Conservation (phyloP, 2,888 invertebrate species). For the Ramazzottius varieornatus region DNA sequence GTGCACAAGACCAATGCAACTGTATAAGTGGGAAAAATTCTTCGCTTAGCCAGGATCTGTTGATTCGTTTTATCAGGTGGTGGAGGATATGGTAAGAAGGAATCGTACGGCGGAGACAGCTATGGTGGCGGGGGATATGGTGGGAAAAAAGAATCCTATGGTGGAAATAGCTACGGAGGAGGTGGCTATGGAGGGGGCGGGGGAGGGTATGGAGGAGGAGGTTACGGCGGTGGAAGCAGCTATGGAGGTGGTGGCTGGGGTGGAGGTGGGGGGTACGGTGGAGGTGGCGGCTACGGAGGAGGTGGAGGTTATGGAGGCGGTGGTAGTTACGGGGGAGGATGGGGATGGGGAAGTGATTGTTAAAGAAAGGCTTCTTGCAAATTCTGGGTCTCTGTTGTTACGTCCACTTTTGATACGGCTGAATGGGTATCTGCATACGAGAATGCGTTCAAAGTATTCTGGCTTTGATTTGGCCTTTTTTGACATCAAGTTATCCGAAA, state of each 20-base stretch:
- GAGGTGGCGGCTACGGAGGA: background rate
- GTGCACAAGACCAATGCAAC: too few species aligned
- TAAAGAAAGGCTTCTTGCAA: too few species aligned
- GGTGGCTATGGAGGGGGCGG: background rate
- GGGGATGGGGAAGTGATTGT: background rate
- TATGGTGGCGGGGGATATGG: background rate
- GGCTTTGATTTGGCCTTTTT: too few species aligned
- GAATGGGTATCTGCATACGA: too few species aligned
- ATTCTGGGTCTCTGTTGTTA: too few species aligned
- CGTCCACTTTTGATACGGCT: too few species aligned
- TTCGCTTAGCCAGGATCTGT: too few species aligned
- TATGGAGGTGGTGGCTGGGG: background rate
- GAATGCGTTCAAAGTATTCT: too few species aligned
- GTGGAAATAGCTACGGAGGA: background rate
- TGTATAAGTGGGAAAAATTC: too few species aligned
- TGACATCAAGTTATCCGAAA: too few species aligned
- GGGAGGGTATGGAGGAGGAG: background rate
- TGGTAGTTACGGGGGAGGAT: background rate
- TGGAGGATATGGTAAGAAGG: background rate
- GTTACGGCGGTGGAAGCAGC: background rate
- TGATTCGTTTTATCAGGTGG: too few species aligned
- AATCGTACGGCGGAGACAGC: background rate
- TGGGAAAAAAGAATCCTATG: background rate
- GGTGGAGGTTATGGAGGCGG: background rate
- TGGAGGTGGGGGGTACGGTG: background rate